Percentiles rank a stretch among this genome's conserved stretches.
These are phyloP conservation scores for Nasua narica DNA, from an alignment of 2,797 vertebrate genomes.

Conservation along the genomic window DNA sequence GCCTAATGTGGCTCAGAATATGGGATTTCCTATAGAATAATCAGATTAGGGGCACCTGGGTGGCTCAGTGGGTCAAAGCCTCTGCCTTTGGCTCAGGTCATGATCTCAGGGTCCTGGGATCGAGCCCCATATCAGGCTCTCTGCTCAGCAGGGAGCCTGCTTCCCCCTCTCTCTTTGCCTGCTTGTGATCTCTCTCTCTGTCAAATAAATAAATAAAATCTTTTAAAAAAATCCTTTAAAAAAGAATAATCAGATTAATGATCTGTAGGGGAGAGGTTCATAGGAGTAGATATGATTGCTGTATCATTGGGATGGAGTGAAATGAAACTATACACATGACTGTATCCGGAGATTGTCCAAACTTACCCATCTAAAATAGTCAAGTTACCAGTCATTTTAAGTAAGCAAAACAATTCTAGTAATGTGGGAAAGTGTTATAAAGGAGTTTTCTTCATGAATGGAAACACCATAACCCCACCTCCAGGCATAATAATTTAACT, in stretches of 20 bases:
- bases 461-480: not conserved
- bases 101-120: too few relatives aligned
- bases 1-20: not conserved
- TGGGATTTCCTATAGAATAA: not conserved
- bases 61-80: too few relatives aligned
- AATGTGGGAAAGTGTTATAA: not conserved
- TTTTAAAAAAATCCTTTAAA: too few relatives aligned
- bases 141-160: too few relatives aligned
- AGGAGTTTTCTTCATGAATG: not conserved
- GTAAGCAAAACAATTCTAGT: not conserved
- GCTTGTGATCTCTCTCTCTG: too few relatives aligned
- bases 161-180: too few relatives aligned
- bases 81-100: too few relatives aligned
- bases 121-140: too few relatives aligned
- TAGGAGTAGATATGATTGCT: not conserved
- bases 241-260: not conserved
- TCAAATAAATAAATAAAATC: too few relatives aligned
- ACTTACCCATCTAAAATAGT: not conserved
- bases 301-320: not conserved
- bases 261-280: not conserved
- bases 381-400: not conserved
- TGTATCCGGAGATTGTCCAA: not conserved
- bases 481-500: not conserved
- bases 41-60: not conserved
- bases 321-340: not conserved